Conservation (phyloP, 2,797 vertebrate species). For the Mico argentatus region DNA sequence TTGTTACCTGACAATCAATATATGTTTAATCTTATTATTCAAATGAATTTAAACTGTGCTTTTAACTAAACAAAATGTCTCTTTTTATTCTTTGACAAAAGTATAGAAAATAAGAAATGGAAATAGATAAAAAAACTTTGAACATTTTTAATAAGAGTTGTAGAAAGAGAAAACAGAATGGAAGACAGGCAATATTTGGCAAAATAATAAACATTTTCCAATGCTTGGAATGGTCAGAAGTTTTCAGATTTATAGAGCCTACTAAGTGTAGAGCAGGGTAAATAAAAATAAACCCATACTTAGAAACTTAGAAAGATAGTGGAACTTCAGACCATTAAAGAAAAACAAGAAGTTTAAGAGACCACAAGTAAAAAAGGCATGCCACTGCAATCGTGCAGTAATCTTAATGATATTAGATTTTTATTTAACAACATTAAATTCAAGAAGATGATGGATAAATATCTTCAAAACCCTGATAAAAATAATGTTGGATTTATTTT, state of each 20-base stretch:
- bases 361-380: neutral
- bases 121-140: neutral
- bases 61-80: neutral
- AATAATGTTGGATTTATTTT: slow-evolving; percentile 50
- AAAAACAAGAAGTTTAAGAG: neutral
- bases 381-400: neutral
- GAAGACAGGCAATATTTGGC: neutral
- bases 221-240: neutral
- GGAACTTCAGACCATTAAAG: neutral
- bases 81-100: slow-evolving; percentile 26
- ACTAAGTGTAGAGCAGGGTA: neutral
- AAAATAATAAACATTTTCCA: slow-evolving; percentile 29
- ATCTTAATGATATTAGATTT: neutral
- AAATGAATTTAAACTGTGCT: neutral
- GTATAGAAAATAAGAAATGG: neutral
- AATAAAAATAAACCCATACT: neutral
- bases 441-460: neutral
- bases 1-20: neutral
- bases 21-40: slow-evolving; percentile 17
- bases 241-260: neutral
- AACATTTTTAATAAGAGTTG: slow-evolving; percentile 5
- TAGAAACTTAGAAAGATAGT: neutral
- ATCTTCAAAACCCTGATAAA: neutral
- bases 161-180: slow-evolving; percentile 25
- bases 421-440: neutral